These are phyloP conservation scores for Popillia japonica DNA, from an alignment of 1,140 invertebrate species.

Conservation along the genomic window DNA sequence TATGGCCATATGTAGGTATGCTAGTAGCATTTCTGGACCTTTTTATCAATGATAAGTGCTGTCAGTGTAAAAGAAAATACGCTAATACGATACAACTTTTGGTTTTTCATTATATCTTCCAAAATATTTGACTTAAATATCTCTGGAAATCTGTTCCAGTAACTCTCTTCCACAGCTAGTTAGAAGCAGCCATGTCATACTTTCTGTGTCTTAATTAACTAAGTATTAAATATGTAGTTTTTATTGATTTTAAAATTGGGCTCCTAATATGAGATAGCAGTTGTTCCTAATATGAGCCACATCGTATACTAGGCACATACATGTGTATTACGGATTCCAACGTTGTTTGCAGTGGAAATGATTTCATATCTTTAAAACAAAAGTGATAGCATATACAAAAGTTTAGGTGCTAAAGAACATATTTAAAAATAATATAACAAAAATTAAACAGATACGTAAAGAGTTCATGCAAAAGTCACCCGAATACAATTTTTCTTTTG, in stretches of 20 bases:
- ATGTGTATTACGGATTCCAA: too few species aligned
- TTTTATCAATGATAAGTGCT: too few species aligned
- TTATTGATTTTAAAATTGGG: not conserved
- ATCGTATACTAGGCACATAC: too few species aligned
- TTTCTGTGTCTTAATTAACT: not conserved
- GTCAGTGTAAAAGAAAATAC: not conserved
- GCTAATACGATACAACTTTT: not conserved
- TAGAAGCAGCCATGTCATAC: not conserved
- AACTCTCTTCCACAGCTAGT: not conserved
- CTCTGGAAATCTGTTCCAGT: not conserved
- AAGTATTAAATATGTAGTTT: not conserved
- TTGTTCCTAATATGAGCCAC: too few species aligned
- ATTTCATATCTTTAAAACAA: not conserved
- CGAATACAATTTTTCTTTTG: not conserved
- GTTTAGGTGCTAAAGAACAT: not conserved
- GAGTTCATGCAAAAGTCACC: not conserved
- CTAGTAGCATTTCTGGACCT: too few species aligned
- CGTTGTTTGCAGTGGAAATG: not conserved
- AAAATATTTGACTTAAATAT: not conserved
- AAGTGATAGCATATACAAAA: not conserved
- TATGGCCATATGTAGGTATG: too few species aligned
- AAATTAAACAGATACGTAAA: not conserved
- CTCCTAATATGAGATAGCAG: not conserved
- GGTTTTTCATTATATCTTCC: not conserved
- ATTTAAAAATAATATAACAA: constrained; percentile 13